These are phyloP conservation scores for Montipora cactus DNA, from an alignment of 64 coral and sea anemone species.

Conservation along the genomic window DNA sequence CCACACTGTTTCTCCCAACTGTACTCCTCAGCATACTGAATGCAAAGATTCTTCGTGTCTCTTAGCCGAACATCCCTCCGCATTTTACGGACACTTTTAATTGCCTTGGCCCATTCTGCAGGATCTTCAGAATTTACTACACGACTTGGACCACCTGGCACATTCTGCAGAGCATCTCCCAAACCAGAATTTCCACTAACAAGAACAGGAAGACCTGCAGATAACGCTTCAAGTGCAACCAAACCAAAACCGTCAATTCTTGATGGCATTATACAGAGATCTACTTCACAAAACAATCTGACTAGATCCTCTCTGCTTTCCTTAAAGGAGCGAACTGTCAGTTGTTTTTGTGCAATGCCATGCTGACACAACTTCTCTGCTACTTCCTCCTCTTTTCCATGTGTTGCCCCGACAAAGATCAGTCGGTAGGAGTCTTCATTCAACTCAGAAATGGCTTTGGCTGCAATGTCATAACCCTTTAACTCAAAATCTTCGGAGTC, in stretches of 20 bases:
- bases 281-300: constrained; percentile 27
- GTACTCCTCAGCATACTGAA: background rate
- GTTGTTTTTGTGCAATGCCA: background rate
- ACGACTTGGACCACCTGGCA: background rate
- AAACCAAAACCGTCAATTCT: constrained; percentile 9
- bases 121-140: constrained; percentile 4
- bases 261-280: constrained; percentile 34
- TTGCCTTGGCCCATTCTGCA: background rate
- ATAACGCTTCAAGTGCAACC: constrained; percentile 12
- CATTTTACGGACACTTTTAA: background rate
- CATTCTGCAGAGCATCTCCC: constrained; percentile 8
- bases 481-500: constrained; percentile 19
- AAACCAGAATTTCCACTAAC: constrained; percentile 27
- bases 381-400: background rate
- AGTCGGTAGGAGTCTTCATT: background rate
- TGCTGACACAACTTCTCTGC: background rate
- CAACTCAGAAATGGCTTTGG: constrained; percentile 29
- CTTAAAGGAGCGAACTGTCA: background rate
- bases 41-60: background rate
- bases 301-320: constrained; percentile 20
- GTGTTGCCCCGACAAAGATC: background rate
- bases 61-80: background rate
- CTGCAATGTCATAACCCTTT: constrained; percentile 10
- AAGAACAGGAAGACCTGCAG: constrained; percentile 23
- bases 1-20: background rate